Evolutionary conservation across 2,888 invertebrate genomes (phyloP).

Genomic region (Trichopoda pennipes): DNA sequence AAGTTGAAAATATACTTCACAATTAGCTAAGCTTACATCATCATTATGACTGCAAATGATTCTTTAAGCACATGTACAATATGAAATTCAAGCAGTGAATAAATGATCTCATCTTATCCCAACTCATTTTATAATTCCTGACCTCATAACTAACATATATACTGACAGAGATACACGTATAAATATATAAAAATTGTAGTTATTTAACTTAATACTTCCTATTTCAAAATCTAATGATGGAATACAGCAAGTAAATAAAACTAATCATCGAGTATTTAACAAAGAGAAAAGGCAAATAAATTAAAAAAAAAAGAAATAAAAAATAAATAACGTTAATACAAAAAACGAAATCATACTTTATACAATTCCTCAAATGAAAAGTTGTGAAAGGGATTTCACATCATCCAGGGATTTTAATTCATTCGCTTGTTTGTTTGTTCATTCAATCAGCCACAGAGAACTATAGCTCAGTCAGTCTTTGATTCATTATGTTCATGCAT

Average conservation of each 20-base stretch:
- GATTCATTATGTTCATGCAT: conserved; percentile 18
- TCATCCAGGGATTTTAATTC: conserved; percentile 25
- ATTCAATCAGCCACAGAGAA: background rate
- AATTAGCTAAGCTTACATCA: background rate
- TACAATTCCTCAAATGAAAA: conserved; percentile 28
- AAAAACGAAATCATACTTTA: conserved; percentile 14
- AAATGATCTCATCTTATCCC: conserved; percentile 55
- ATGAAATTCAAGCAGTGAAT: background rate
- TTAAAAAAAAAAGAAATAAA: background rate
- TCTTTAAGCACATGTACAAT: background rate
- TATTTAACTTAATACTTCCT: conserved; percentile 31
- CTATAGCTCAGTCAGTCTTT: background rate
- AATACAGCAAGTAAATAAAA: conserved; percentile 1
- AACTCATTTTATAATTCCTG: conserved; percentile 32
- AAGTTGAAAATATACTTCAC: background rate
- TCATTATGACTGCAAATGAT: conserved; percentile 3
- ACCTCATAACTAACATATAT: conserved; percentile 20
- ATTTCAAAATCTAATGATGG: conserved; percentile 19
- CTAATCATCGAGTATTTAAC: background rate
- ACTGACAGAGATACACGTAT: background rate
- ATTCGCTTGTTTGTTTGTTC: background rate
- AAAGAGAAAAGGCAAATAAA: background rate
- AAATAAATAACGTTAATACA: background rate
- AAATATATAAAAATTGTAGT: conserved; percentile 33
- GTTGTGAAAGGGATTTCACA: conserved; percentile 6